These are phyloP conservation scores for Crotalus helleri DNA, from an alignment of 2,113 vertebrate species.

Conservation along the genomic window DNA sequence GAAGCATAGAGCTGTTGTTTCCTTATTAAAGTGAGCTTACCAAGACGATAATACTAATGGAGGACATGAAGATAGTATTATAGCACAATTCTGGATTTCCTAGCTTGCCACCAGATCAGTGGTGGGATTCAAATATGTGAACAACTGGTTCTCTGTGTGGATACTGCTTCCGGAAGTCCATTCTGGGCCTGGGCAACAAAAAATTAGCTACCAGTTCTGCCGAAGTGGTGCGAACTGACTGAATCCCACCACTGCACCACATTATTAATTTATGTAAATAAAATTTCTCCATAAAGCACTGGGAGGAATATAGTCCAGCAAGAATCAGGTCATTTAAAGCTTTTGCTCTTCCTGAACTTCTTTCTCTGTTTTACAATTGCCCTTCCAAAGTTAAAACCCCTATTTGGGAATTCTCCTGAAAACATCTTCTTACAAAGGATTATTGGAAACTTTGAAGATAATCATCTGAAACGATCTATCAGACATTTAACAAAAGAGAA, in stretches of 20 bases:
- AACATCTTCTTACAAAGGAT: conserved; percentile 48
- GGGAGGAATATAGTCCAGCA: conserved; percentile 22
- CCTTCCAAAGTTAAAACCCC: conserved; percentile 36
- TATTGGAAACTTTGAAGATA: conserved; percentile 59
- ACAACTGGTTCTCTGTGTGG: too few relatives aligned
- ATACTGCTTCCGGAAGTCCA: too few relatives aligned
- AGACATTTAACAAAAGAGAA: conserved; percentile 57
- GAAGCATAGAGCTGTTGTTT: background rate
- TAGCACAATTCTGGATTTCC: background rate
- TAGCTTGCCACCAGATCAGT: background rate
- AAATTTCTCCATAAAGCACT: background rate
- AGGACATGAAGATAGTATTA: conserved; percentile 10
- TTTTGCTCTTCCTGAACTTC: conserved; percentile 5
- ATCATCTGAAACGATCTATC: conserved; percentile 63
- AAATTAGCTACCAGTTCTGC: too few relatives aligned
- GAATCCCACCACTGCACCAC: background rate
- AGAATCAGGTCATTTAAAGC: conserved; percentile 14
- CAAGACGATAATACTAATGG: background rate
- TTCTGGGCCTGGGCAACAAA: too few relatives aligned
- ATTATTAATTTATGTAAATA: conserved; percentile 16
- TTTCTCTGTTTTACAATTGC: background rate
- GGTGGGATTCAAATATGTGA: too few relatives aligned
- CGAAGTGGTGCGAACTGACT: too few relatives aligned
- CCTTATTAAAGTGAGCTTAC: background rate
- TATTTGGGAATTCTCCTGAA: conserved; percentile 49